These are phyloP conservation scores for Mesitornis unicolor DNA, from an alignment of 2,113 vertebrate genomes.

Conservation along the genomic window DNA sequence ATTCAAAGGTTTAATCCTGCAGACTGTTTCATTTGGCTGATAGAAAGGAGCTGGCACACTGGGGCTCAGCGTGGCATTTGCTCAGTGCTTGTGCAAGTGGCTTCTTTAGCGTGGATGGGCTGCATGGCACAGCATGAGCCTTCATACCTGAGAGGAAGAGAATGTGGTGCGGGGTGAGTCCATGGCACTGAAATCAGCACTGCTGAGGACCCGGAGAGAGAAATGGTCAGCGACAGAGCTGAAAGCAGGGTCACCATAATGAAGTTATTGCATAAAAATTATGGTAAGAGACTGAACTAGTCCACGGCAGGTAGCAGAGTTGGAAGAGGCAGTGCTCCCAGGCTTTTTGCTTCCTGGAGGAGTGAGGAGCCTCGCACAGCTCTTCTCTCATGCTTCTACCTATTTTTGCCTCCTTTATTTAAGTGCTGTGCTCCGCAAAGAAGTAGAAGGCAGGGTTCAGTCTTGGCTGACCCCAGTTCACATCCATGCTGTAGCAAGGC, in stretches of 20 bases:
- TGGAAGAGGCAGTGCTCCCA: not conserved
- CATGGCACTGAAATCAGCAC: not conserved
- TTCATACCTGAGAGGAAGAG: not conserved
- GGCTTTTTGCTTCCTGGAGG: accelerated
- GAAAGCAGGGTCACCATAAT: not conserved
- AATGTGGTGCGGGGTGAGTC: not conserved
- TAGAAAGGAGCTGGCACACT: not conserved
- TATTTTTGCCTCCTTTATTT: not conserved
- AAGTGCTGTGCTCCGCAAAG: not conserved
- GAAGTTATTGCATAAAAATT: not conserved
- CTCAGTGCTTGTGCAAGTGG: not conserved
- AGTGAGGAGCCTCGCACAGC: not conserved
- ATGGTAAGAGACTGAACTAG: not conserved
- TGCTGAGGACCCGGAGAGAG: not conserved
- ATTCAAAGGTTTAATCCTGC: not conserved
- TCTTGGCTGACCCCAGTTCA: not conserved
- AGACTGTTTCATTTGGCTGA: not conserved
- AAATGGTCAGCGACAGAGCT: not conserved
- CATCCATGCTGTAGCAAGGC: not conserved
- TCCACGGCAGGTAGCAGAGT: not conserved
- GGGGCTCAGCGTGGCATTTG: accelerated
- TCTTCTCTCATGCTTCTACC: not conserved
- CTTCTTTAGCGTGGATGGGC: not conserved
- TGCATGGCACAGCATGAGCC: accelerated
- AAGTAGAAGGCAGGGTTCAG: not conserved